Evolutionary conservation across 2,113 vertebrate species (phyloP), one percentile per base, ranked within the genome.

Genomic region (Melanostigma gelatinosum): DNA sequence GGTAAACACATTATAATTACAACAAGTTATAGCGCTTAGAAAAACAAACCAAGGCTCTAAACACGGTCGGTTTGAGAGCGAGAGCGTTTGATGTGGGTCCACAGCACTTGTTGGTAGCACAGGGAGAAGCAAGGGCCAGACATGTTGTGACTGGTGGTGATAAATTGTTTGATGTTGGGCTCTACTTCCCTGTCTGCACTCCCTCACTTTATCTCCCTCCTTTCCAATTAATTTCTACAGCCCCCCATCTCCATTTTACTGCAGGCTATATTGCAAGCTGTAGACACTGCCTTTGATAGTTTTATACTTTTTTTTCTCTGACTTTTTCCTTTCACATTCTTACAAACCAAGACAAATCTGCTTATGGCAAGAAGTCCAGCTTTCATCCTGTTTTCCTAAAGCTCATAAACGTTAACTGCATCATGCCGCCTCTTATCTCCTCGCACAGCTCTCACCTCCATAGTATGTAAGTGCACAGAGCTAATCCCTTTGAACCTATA

Each of bases 81-180:
- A 64, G 61, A 65, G 72, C 22, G 72, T 89, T 91, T 92, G 88
- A 90, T 90, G 90, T 92, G 84, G 83, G 76, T 88, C 88, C 61
- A 40, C 62, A 65, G 57, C 82, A 86, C 72, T 90, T 75, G 84
- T 83, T 85, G 82, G 84, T 82, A 88, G 84, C 72, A 3, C 57
- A 75, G 80, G 81, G 80, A 89, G 77, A 88, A 70, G 86, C 80
- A 18, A 85, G 75, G 72, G 76, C 44, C 58, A 72, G 87, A 82
- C 92, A 74, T 85, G 93, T 87, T 90, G 88, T 80, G 87, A 94
- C 93, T 92, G 85, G 91, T 79, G 74, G 85, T 87, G 85, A 92
- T 92, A 88, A 90, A 93, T 84, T 91, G 89, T 93, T 93, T 93
- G 86, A 94, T 90, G 90, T 93, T 87, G 40, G 68, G 79, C 66